Conservation (phyloP, 2,797 vertebrate species). For the Sylvilagus floridanus region DNA sequence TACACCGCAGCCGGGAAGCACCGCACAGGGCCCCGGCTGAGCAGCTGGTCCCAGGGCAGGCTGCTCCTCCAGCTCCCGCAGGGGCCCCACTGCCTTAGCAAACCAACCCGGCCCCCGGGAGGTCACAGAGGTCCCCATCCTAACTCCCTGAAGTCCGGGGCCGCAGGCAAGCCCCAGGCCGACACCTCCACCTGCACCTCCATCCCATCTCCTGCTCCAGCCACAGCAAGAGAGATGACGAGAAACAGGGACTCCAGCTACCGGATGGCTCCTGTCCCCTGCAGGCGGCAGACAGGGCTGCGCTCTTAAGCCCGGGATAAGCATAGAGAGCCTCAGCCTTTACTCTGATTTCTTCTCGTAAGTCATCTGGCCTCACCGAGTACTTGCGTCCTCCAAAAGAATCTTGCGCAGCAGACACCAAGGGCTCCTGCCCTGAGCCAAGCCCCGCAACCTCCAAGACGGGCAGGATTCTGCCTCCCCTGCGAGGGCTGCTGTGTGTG, state of each 20-base stretch:
- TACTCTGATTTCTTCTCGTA: neutral
- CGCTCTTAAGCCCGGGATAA: neutral
- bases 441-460: neutral
- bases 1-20: neutral
- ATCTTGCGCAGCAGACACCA: neutral
- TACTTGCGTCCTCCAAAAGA: neutral
- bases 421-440: neutral
- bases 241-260: neutral
- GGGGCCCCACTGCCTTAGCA: too few species aligned
- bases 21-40: neutral
- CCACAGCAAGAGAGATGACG: too few species aligned
- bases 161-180: too few species aligned
- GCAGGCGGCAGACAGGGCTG: neutral
- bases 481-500: accelerated
- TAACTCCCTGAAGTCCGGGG: too few species aligned
- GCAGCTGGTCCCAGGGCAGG: neutral
- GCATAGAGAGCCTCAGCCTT: neutral
- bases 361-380: neutral
- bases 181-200: neutral
- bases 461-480: too few species aligned
- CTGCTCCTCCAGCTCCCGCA: neutral
- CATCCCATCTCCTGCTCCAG: too few species aligned
- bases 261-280: neutral
- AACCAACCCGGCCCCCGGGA: neutral
- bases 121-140: too few species aligned